Percentiles rank a stretch among this genome's conserved stretches.
These are phyloP conservation scores for Corydoras maculifer DNA, from an alignment of 2,113 vertebrate species.

Conservation along the genomic window DNA sequence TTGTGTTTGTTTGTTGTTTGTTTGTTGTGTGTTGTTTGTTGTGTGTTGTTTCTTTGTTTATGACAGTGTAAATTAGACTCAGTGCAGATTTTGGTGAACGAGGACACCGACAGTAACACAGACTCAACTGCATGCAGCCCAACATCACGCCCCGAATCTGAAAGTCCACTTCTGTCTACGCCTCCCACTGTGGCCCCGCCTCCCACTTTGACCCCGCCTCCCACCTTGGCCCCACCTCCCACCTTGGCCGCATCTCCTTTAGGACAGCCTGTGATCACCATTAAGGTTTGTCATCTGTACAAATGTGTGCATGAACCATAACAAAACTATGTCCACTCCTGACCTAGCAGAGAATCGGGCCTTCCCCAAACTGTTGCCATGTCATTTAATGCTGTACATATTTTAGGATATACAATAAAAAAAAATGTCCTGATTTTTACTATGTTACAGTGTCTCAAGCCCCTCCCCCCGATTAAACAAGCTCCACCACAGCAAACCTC, in stretches of 20 bases:
- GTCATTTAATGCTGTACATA: no score
- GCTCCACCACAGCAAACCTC: neutral
- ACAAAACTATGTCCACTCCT: no score
- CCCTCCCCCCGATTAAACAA: conserved; percentile 25
- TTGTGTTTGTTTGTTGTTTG: no score
- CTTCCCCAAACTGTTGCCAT: no score
- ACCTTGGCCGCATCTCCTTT: neutral
- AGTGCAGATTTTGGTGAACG: conserved; percentile 15
- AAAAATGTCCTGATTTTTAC: neutral
- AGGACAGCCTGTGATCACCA: conserved; percentile 9
- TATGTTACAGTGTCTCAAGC: conserved; percentile 10
- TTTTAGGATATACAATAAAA: no score
- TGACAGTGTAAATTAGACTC: conserved; percentile 25
- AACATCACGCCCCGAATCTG: conserved; percentile 2
- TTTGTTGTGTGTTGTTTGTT: no score
- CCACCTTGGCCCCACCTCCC: neutral
- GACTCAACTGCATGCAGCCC: neutral
- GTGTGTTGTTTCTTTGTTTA: neutral
- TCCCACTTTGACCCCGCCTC: neutral
- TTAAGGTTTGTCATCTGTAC: conserved; percentile 9
- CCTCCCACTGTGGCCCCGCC: neutral
- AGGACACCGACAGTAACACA: conserved; percentile 18
- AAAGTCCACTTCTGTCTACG: neutral
- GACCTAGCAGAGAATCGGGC: no score
- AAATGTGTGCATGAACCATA: neutral